phyloP scores from a whole-genome alignment of 2,888 invertebrate species.

The Drosophila barbarae region DNA sequence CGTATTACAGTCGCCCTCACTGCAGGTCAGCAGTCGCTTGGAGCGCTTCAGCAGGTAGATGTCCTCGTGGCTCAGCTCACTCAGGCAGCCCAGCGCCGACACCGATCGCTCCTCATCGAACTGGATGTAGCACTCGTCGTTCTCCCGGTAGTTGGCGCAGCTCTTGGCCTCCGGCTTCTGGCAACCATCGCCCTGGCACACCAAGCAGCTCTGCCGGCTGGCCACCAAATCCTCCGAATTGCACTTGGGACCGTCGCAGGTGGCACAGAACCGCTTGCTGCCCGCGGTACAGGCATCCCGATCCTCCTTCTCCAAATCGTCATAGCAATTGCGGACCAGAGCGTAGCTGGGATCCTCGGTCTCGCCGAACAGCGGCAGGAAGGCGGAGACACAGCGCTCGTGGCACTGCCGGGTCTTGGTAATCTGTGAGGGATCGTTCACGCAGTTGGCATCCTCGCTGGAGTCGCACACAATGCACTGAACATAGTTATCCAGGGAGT shows the following conservation, averaged over 20 bases:
- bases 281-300: slow-evolving; percentile 61
- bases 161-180: slow-evolving; percentile 45
- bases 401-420: slow-evolving; percentile 64
- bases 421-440: slow-evolving; percentile 37
- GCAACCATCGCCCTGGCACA: slow-evolving; percentile 67
- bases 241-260: slow-evolving; percentile 62
- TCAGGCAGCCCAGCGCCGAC: slow-evolving; percentile 66
- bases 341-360: slow-evolving; percentile 69
- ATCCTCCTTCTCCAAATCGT: slow-evolving; percentile 73
- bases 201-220: slow-evolving; percentile 60
- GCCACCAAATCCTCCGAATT: slow-evolving; percentile 62
- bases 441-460: slow-evolving; percentile 57
- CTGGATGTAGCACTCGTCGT: slow-evolving; percentile 71
- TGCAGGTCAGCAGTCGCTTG: slow-evolving; percentile 67
- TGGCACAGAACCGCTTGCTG: slow-evolving; percentile 55
- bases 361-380: slow-evolving; percentile 63
- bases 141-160: slow-evolving; percentile 65
- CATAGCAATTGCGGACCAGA: slow-evolving; percentile 70
- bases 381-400: slow-evolving; percentile 71
- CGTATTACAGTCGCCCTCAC: slow-evolving; percentile 67
- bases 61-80: slow-evolving; percentile 64
- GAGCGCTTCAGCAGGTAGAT: slow-evolving; percentile 57
- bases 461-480: slow-evolving; percentile 73
- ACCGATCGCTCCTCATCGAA: slow-evolving; percentile 66
- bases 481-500: slow-evolving; percentile 58